Conservation (phyloP, 1,140 invertebrate genomes). For the Sipha flava region DNA sequence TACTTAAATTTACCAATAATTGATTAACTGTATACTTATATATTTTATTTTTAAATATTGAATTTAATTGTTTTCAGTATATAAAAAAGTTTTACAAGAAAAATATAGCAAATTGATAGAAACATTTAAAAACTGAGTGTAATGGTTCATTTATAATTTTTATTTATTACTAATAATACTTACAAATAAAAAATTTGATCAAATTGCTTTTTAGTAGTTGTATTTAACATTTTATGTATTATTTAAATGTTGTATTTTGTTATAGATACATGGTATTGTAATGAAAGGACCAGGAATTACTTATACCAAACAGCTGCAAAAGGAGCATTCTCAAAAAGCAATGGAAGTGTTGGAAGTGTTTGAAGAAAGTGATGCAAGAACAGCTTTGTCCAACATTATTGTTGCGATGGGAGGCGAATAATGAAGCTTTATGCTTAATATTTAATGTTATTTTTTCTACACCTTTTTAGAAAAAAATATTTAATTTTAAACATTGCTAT, state of each 20-base stretch:
- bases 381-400: slow-evolving; percentile 68
- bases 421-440: neutral
- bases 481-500: neutral
- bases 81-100: too few relatives aligned
- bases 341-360: slow-evolving; percentile 63
- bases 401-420: slow-evolving; percentile 58
- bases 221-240: slow-evolving; percentile 35
- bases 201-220: too few relatives aligned
- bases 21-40: too few relatives aligned
- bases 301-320: slow-evolving; percentile 64
- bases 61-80: too few relatives aligned
- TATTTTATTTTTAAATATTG: too few relatives aligned
- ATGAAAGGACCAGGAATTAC: slow-evolving; percentile 59
- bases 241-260: slow-evolving; percentile 35
- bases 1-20: too few relatives aligned
- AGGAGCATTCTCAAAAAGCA: slow-evolving; percentile 65
- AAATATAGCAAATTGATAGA: too few relatives aligned
- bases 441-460: neutral
- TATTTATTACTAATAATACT: too few relatives aligned
- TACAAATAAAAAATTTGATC: too few relatives aligned
- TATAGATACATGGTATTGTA: slow-evolving; percentile 55
- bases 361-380: slow-evolving; percentile 63
- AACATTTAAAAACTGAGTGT: too few relatives aligned
- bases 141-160: too few relatives aligned
- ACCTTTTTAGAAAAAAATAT: neutral